Evolutionary conservation across 2,797 vertebrate species (phyloP), one percentile per base, ranked within the genome.

Genomic region (Pogonophryne albipinna): DNA sequence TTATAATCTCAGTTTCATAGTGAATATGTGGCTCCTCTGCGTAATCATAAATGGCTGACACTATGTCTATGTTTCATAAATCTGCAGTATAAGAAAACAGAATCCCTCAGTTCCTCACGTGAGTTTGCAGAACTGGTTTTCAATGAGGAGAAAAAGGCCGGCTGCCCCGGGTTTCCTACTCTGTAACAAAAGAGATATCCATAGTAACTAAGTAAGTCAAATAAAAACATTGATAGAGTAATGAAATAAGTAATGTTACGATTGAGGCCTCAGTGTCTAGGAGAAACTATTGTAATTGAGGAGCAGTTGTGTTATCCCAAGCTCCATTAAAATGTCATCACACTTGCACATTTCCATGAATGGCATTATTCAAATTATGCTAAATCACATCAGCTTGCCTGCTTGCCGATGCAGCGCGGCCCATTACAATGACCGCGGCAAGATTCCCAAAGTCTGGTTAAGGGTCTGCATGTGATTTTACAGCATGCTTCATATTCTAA

Each of bases 311-410:
- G 90, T 90, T 93, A 91, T 92, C 85, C 91, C 80, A 85, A 84
- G 88, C 83, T 83, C 87, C 86, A 95, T 95, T 94, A 94, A 94
- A 94, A 93, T 95, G 94, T 94, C 92, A 95, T 94, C 90, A 89
- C 84, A 85, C 88, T 82, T 78, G 81, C 89, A 92, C 91, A 93
- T 93, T 94, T 94, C 92, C 88, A 95, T 95, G 94, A 95, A 95
- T 94, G 92, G 89, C 91, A 95, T 95, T 95, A 96, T 95, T 94
- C 91, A 95, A 93, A 95, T 95, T 92, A 96, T 94, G 93, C 92
- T 91, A 95, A 96, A 93, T 93, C 94, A 93, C 89, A 93, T 95
- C 94, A 95, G 88, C 88, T 85, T 89, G 86, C 88, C 89, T 93
- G 87, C 91, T 92, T 90, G 86, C 86, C 89, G 88, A 91, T 94